phyloP scores from a whole-genome alignment of 1,140 invertebrate species.

The Drosophila pseudoananassae region DNA sequence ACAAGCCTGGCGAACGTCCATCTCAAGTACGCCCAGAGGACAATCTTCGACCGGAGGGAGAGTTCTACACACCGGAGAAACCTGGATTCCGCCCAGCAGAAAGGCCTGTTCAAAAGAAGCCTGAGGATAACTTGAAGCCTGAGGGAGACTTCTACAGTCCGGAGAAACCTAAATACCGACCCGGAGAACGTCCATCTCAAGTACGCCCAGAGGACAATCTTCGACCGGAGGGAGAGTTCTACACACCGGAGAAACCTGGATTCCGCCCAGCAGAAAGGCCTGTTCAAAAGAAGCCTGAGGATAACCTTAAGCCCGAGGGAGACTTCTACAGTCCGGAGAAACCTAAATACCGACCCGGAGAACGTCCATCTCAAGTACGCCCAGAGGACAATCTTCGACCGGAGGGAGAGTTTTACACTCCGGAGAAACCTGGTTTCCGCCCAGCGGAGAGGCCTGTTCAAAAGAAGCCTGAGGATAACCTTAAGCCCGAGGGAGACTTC shows the following conservation, averaged over 20 bases:
- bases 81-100: conserved; percentile 71
- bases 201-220: conserved; percentile 86
- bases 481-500: conserved; percentile 86
- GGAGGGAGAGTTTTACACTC: conserved; percentile 86
- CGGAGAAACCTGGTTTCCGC: conserved; percentile 53
- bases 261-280: conserved; percentile 78
- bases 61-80: conserved; percentile 84
- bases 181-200: conserved; percentile 85
- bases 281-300: conserved; percentile 77
- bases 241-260: conserved; percentile 70
- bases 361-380: conserved; percentile 83
- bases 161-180: conserved; percentile 54
- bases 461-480: conserved; percentile 85
- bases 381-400: conserved; percentile 86
- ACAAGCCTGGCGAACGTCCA: conserved; percentile 84
- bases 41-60: conserved; percentile 87
- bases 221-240: conserved; percentile 86
- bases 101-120: conserved; percentile 74
- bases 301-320: conserved; percentile 86
- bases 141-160: conserved; percentile 86
- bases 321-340: conserved; percentile 72
- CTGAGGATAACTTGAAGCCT: conserved; percentile 85
- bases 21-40: conserved; percentile 84
- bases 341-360: conserved; percentile 79
- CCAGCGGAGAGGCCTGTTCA: conserved; percentile 79